Conservation (phyloP, 2,113 vertebrate genomes). For the Podarcis cretensis region DNA sequence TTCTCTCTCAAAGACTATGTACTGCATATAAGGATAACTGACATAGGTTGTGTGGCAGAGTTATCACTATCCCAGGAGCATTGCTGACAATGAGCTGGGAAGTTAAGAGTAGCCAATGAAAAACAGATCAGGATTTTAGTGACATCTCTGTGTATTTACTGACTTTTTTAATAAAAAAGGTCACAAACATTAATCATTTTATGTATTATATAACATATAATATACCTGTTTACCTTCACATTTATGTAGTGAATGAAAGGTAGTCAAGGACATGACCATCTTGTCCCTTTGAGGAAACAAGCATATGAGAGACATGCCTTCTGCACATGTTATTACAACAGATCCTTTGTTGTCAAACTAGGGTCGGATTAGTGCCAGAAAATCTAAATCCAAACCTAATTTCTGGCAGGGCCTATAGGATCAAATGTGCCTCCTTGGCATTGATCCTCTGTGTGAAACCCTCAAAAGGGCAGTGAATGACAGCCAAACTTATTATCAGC, state of each 20-base stretch:
- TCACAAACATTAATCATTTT: neutral
- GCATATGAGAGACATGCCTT: constrained; percentile 54
- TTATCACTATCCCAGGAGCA: neutral
- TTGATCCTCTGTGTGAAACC: constrained; percentile 55
- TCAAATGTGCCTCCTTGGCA: constrained; percentile 67
- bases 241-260: neutral
- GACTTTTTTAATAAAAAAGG: neutral
- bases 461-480: constrained; percentile 71
- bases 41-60: neutral
- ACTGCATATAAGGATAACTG: too few relatives aligned
- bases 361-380: constrained; percentile 56
- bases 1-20: too few relatives aligned
- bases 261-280: neutral
- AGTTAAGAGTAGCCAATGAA: neutral
- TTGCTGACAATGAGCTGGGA: neutral
- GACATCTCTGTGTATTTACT: neutral
- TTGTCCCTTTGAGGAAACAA: constrained; percentile 25
- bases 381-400: constrained; percentile 63
- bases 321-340: constrained; percentile 50
- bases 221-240: neutral
- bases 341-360: constrained; percentile 67
- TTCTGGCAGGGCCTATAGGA: constrained; percentile 65
- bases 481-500: constrained; percentile 70
- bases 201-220: constrained; percentile 12
- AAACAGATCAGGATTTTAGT: neutral